A percentile compares a stretch with the other conserved stretches of the same genome.
Evolutionary conservation across 2,113 vertebrate genomes (phyloP).

Genomic region (Fulica atra): DNA sequence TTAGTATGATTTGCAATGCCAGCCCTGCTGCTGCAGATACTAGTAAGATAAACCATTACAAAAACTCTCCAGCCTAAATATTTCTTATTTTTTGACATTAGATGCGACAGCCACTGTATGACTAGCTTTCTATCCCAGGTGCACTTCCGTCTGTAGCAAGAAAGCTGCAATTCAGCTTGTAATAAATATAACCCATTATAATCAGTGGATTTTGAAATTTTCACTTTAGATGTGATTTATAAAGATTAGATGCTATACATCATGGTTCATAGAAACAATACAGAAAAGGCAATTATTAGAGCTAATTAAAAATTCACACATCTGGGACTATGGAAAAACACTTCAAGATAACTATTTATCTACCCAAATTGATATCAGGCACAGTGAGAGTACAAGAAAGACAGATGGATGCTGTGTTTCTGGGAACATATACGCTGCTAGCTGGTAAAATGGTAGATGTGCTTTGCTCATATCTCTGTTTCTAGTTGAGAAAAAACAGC

Average conservation of each 20-base stretch:
- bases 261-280: neutral
- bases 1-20: neutral
- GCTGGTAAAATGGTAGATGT: neutral
- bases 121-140: neutral
- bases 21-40: neutral
- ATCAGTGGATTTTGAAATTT: neutral
- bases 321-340: conserved; percentile 1
- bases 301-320: conserved; percentile 22
- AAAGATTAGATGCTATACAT: neutral
- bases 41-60: neutral
- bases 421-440: neutral
- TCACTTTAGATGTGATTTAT: neutral
- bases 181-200: neutral
- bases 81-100: neutral
- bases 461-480: neutral
- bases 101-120: neutral
- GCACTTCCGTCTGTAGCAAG: neutral
- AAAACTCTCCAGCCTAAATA: neutral
- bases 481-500: neutral
- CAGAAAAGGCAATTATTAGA: conserved; percentile 16
- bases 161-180: neutral
- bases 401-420: neutral
- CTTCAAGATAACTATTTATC: conserved; percentile 1
- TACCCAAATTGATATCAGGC: neutral
- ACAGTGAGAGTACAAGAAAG: neutral